Evolutionary conservation across 2,113 vertebrate genomes (phyloP).

Genomic region (Pseudopodoces humilis): DNA sequence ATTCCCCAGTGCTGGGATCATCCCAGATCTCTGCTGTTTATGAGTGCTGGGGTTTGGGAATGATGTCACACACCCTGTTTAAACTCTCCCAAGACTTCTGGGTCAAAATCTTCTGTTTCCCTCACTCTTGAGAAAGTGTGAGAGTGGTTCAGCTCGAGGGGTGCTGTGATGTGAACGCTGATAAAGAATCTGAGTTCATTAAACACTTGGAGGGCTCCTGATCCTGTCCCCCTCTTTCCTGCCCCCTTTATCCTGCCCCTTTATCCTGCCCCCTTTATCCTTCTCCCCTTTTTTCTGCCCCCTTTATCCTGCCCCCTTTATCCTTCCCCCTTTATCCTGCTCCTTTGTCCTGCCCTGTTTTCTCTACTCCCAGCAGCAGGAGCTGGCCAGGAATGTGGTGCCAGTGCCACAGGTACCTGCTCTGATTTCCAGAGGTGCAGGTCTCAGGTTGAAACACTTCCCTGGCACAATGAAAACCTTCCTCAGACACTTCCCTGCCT

Average conservation of each 20-base stretch:
- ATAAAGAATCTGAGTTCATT: background rate
- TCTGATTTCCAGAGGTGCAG: background rate
- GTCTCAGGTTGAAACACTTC: background rate
- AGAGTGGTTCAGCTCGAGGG: background rate
- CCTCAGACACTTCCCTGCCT: background rate
- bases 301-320: background rate
- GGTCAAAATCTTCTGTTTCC: slow-evolving; percentile 14
- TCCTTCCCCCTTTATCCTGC: background rate
- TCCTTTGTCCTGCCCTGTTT: background rate
- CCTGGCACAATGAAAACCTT: background rate
- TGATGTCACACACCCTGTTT: slow-evolving; percentile 46
- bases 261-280: background rate
- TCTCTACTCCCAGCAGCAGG: background rate
- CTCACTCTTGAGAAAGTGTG: slow-evolving; percentile 18
- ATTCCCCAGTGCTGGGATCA: slow-evolving; percentile 61
- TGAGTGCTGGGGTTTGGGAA: background rate
- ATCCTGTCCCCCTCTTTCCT: background rate
- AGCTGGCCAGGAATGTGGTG: background rate
- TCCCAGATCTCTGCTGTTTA: background rate
- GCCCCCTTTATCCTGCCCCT: background rate
- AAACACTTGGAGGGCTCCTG: background rate
- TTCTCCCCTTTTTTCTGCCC: background rate
- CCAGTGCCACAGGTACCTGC: background rate
- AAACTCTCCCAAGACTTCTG: background rate
- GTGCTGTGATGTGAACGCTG: background rate